phyloP scores from a whole-genome alignment of 2,797 vertebrate genomes.

The Botia kubotai region DNA sequence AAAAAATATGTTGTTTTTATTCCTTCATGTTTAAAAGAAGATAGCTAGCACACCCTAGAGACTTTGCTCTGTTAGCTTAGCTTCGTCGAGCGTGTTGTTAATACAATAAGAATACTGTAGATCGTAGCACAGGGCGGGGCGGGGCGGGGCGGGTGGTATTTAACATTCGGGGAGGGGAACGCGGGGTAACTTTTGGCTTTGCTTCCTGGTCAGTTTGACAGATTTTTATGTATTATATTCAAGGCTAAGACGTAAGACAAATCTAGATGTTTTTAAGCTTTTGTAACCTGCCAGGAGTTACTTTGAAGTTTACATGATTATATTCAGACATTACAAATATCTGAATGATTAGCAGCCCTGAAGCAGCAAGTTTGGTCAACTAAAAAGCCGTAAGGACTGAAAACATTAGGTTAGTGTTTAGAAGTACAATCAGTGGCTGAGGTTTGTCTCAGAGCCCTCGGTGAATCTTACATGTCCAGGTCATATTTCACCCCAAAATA shows the following conservation, averaged over 20 bases:
- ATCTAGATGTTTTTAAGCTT: conserved; percentile 51
- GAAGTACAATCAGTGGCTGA: background rate
- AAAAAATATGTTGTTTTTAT: conserved; percentile 68
- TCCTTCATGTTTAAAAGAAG: conserved; percentile 72
- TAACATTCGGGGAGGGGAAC: too few species aligned
- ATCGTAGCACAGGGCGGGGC: conserved; percentile 71
- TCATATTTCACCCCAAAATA: background rate
- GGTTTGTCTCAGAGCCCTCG: too few species aligned
- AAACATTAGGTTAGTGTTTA: background rate
- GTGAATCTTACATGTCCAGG: background rate
- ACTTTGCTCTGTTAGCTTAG: conserved; percentile 70
- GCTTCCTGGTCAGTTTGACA: conserved; percentile 16
- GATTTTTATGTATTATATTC: conserved; percentile 50
- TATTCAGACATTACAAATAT: conserved; percentile 74
- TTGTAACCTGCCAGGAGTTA: conserved; percentile 64
- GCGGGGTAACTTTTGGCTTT: background rate
- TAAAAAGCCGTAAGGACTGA: background rate
- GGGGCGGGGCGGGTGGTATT: background rate
- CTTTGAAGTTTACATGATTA: conserved; percentile 71
- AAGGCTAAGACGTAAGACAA: conserved; percentile 40
- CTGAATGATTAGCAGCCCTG: conserved; percentile 70
- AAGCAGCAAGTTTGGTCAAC: conserved; percentile 51
- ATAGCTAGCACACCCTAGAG: conserved; percentile 70
- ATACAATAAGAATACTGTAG: conserved; percentile 74
- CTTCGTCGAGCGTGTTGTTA: conserved; percentile 81